Percentiles rank a stretch among this genome's conserved stretches.
Evolutionary conservation across 2,888 invertebrate species (phyloP).

Genomic region (Saturnia japonica): DNA sequence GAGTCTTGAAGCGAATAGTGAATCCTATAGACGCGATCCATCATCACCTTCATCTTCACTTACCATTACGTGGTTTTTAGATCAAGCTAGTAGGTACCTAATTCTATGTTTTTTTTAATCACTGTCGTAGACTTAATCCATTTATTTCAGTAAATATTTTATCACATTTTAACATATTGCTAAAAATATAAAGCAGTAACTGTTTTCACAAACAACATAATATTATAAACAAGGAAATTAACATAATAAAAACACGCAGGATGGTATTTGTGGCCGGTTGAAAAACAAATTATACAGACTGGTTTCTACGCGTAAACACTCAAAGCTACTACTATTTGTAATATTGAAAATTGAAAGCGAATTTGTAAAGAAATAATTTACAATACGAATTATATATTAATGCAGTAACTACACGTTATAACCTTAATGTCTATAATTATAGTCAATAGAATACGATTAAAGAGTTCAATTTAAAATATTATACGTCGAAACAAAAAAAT

Average conservation of each 20-base stretch:
- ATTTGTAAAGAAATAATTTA: not conserved
- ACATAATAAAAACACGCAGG: not conserved
- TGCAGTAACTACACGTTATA: not conserved
- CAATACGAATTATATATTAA: not conserved
- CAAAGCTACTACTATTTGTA: not conserved
- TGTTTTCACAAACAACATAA: too few relatives aligned
- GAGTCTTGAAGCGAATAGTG: too few relatives aligned
- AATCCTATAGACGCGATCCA: too few relatives aligned
- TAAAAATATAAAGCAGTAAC: too few relatives aligned
- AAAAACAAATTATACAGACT: too few relatives aligned
- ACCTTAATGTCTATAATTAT: not conserved
- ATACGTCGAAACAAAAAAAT: not conserved
- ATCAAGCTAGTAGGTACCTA: too few relatives aligned
- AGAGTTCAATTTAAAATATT: not conserved
- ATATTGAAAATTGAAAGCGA: not conserved
- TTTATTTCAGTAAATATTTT: too few relatives aligned
- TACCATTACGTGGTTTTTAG: too few relatives aligned
- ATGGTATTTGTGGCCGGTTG: not conserved
- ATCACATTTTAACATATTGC: too few relatives aligned
- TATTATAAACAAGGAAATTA: not conserved
- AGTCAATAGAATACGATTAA: not conserved
- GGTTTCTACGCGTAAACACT: not conserved
- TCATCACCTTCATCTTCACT: too few relatives aligned
- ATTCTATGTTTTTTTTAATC: too few relatives aligned
- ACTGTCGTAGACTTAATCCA: too few relatives aligned